Percentiles rank a stretch among this genome's conserved stretches.
Evolutionary conservation across 2,888 invertebrate genomes (phyloP).

Genomic region (Coleophora deauratella): DNA sequence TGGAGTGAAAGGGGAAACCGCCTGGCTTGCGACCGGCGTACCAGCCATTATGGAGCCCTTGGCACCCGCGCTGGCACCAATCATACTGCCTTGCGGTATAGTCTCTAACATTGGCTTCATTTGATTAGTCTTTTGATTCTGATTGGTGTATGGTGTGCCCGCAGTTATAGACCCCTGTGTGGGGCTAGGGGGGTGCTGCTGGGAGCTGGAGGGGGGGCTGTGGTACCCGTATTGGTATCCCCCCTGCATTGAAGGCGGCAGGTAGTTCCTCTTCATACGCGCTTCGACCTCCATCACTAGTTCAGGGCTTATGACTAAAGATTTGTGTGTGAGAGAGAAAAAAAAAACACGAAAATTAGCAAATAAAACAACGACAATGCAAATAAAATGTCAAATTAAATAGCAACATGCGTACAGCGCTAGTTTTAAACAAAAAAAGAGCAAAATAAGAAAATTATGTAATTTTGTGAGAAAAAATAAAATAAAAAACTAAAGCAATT

Average conservation of each 20-base stretch:
- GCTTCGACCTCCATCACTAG: constrained; percentile 92
- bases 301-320: constrained; percentile 89
- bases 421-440: no score
- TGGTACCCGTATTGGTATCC: constrained; percentile 51
- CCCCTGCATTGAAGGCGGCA: constrained; percentile 80
- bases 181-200: constrained; percentile 34
- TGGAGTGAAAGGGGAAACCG: constrained; percentile 29
- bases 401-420: neutral
- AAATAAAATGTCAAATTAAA: constrained; percentile 7
- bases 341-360: constrained; percentile 21
- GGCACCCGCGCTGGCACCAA: no score
- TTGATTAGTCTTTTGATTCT: constrained; percentile 29
- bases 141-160: constrained; percentile 32
- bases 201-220: constrained; percentile 34
- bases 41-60: constrained; percentile 31
- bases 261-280: constrained; percentile 87
- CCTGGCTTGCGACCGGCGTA: constrained; percentile 27
- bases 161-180: constrained; percentile 33
- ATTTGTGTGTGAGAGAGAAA: neutral
- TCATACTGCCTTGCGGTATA: constrained; percentile 54
- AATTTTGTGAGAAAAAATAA: no score
- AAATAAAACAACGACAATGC: constrained; percentile 15
- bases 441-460: no score
- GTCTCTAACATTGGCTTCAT: constrained; percentile 52
- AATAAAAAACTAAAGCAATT: no score